A percentile compares a stretch with the other conserved stretches of the same genome.
phyloP scores from a whole-genome alignment of 2,888 invertebrate species.

The Odontocerum albicorne region DNA sequence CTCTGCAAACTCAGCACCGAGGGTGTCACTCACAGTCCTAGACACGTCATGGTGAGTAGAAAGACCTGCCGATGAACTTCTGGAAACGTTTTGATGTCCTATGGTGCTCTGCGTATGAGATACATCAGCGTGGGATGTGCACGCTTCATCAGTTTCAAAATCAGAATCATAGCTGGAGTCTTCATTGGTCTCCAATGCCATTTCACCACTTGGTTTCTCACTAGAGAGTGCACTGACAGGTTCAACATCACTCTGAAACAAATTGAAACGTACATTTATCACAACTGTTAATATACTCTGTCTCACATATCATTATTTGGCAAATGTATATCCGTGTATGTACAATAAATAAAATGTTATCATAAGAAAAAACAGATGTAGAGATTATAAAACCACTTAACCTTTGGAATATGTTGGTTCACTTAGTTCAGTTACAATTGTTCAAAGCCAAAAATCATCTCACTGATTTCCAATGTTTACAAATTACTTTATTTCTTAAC shows the following conservation, averaged over 20 bases:
- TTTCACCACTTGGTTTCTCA: constrained; percentile 41
- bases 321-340: too few species aligned
- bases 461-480: too few species aligned
- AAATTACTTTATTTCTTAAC: too few species aligned
- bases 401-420: too few species aligned
- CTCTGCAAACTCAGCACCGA: constrained; percentile 83
- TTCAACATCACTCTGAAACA: constrained; percentile 72
- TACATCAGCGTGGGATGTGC: constrained; percentile 41
- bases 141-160: constrained; percentile 63
- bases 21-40: constrained; percentile 80
- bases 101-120: constrained; percentile 37
- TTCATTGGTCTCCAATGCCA: constrained; percentile 50
- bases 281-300: too few species aligned
- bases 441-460: too few species aligned
- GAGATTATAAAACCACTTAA: too few species aligned
- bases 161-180: constrained; percentile 89
- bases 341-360: too few species aligned
- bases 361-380: too few species aligned
- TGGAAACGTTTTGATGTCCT: constrained; percentile 38
- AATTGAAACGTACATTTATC: constrained; percentile 28
- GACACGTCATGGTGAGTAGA: constrained; percentile 72
- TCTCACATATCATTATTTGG: too few species aligned
- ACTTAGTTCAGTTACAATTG: too few species aligned
- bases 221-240: constrained; percentile 55
- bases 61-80: constrained; percentile 41